These are phyloP conservation scores for Ptilodon capucinus DNA, from an alignment of 2,888 invertebrate species.

Conservation along the genomic window DNA sequence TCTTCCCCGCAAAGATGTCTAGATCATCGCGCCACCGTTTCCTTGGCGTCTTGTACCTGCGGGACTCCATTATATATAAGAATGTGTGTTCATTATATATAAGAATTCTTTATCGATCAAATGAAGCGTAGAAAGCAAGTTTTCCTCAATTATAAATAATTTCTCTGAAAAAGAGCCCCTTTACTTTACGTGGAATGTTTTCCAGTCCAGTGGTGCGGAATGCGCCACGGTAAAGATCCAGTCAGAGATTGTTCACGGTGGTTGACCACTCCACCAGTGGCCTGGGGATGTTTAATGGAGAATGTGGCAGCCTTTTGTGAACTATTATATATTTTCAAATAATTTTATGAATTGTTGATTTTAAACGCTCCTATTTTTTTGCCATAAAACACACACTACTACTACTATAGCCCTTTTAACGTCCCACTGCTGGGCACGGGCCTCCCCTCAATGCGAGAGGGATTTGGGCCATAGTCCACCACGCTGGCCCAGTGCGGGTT, in stretches of 20 bases:
- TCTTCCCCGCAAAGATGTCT: no score
- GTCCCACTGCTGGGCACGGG: no score
- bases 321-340: neutral
- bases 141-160: neutral
- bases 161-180: slow-evolving; percentile 11
- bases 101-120: neutral
- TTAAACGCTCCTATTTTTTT: no score
- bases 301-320: slow-evolving; percentile 4
- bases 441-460: no score
- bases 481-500: no score
- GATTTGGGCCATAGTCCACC: no score
- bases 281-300: slow-evolving; percentile 10
- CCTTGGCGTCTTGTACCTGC: no score
- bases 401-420: no score
- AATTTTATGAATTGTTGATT: no score
- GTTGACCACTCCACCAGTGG: slow-evolving; percentile 19
- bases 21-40: no score
- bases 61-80: no score
- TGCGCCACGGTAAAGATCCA: slow-evolving; percentile 38
- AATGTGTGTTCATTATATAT: neutral
- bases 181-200: slow-evolving; percentile 20
- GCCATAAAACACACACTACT: no score
- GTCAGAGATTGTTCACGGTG: slow-evolving; percentile 44
- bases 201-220: slow-evolving; percentile 40
- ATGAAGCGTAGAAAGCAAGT: neutral